These are phyloP conservation scores for Channa striata DNA, from an alignment of 2,797 vertebrate genomes.

Conservation along the genomic window DNA sequence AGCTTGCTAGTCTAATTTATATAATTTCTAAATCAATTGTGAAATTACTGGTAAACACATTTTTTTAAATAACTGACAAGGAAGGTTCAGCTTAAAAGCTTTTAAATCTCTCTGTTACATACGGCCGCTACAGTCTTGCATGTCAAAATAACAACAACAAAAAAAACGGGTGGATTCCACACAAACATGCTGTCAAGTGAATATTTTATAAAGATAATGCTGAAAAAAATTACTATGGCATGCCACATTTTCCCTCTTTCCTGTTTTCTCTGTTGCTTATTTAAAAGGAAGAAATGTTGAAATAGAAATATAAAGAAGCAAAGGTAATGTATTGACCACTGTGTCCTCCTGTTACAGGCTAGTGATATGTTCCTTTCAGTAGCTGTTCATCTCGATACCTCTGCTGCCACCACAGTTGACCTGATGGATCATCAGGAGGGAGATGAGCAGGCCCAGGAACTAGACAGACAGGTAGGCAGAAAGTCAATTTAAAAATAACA, in stretches of 20 bases:
- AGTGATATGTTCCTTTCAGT: conserved; percentile 27
- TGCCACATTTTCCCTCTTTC: neutral
- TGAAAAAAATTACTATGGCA: neutral
- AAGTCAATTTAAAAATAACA: neutral
- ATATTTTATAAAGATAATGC: too few relatives aligned
- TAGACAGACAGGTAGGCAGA: conserved; percentile 22
- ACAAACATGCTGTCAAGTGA: too few relatives aligned
- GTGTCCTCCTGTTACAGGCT: conserved; percentile 11
- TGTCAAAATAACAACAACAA: too few relatives aligned
- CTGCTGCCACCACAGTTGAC: conserved; percentile 35
- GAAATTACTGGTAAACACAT: too few relatives aligned
- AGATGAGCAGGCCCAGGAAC: conserved; percentile 68
- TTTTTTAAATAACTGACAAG: too few relatives aligned
- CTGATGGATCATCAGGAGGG: conserved; percentile 69
- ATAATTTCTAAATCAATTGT: too few relatives aligned
- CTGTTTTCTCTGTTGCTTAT: neutral
- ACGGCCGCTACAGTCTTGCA: too few relatives aligned
- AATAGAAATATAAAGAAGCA: neutral
- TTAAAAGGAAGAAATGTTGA: neutral
- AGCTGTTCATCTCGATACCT: conserved; percentile 65
- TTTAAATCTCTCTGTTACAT: too few relatives aligned
- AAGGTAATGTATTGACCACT: neutral
- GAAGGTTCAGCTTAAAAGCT: too few relatives aligned
- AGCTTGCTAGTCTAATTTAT: too few relatives aligned
- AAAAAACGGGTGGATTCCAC: too few relatives aligned